Evolutionary conservation across 1,140 invertebrate species (phyloP).

Genomic region (Brachystomella parvula): DNA sequence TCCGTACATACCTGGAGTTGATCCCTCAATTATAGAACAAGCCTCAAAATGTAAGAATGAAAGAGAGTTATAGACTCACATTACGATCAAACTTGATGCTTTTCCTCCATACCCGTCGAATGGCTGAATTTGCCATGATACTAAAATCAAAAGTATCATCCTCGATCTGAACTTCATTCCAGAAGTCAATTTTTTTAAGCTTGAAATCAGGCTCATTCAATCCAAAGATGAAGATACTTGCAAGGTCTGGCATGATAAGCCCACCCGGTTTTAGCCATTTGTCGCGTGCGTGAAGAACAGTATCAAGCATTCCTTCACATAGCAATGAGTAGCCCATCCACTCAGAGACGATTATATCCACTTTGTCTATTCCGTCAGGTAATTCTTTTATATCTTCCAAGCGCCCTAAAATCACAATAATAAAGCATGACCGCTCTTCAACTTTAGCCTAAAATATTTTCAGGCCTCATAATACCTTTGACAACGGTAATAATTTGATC

Average conservation of each 20-base stretch:
- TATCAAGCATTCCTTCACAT: conserved; percentile 57
- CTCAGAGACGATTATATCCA: conserved; percentile 57
- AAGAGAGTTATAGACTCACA: neutral
- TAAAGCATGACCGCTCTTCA: neutral
- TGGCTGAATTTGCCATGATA: neutral
- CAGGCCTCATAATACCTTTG: conserved; percentile 43
- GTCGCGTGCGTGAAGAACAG: conserved; percentile 51
- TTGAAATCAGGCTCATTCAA: conserved; percentile 99
- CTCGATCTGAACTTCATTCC: conserved; percentile 94
- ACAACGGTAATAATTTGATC: conserved; percentile 44
- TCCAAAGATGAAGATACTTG: conserved; percentile 71
- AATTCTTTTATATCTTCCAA: conserved; percentile 51
- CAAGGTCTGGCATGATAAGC: conserved; percentile 30
- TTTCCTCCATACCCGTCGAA: neutral
- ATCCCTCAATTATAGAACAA: conserved; percentile 8
- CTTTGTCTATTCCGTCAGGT: conserved; percentile 46
- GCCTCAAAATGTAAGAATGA: neutral
- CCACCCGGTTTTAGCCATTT: conserved; percentile 47
- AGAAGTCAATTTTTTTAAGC: conserved; percentile 99
- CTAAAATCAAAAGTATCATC: conserved; percentile 39
- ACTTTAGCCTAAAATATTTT: neutral
- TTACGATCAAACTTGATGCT: neutral
- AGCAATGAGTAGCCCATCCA: conserved; percentile 62
- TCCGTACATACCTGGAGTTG: conserved; percentile 68
- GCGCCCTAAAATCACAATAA: conserved; percentile 34